Evolutionary conservation across 2,113 vertebrate genomes (phyloP).

Genomic region (Xyliphius kryptos): DNA sequence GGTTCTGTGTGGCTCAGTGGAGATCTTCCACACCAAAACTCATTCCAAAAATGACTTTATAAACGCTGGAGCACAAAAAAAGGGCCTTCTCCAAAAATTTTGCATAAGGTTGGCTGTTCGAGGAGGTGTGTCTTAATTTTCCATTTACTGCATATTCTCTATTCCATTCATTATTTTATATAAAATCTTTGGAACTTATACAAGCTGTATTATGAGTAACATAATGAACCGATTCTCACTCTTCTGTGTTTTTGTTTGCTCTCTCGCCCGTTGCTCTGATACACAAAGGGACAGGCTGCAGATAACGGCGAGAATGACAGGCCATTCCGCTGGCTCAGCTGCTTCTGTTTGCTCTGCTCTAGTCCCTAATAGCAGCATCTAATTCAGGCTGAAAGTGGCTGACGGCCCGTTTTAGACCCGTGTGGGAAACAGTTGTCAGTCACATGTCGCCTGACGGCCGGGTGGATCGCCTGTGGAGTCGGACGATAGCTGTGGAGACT

Average conservation of each 20-base stretch:
- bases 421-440: slow-evolving; percentile 66
- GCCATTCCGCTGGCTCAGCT: slow-evolving; percentile 36
- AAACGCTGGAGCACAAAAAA: no score
- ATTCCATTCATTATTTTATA: no score
- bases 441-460: slow-evolving; percentile 53
- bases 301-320: slow-evolving; percentile 25
- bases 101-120: no score
- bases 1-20: no score
- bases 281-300: slow-evolving; percentile 9
- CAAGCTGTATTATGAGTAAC: no score
- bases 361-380: slow-evolving; percentile 53
- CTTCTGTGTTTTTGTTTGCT: neutral
- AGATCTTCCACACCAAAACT: no score
- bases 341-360: slow-evolving; percentile 48
- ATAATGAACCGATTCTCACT: no score
- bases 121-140: neutral
- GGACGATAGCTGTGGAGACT: neutral
- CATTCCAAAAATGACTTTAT: no score
- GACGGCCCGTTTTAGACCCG: slow-evolving; percentile 51
- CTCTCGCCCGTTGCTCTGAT: slow-evolving; percentile 17
- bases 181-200: no score
- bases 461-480: slow-evolving; percentile 12
- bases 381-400: slow-evolving; percentile 52
- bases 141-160: neutral
- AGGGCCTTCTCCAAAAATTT: no score